Conservation (phyloP, 2,797 vertebrate genomes). For the Sebastes kiyomatsui region DNA sequence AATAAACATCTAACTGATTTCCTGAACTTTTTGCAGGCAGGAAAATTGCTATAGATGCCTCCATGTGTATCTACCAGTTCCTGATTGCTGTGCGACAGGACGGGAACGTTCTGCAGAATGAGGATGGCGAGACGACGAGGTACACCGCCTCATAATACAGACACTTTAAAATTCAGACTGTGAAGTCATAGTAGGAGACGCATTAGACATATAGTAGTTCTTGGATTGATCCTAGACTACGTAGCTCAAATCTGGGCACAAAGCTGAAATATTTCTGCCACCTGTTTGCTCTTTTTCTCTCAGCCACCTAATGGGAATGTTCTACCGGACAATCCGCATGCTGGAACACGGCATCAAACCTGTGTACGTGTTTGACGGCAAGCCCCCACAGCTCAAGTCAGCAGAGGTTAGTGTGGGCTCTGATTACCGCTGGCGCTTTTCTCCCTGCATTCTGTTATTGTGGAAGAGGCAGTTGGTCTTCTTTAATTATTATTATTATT, state of each 20-base stretch:
- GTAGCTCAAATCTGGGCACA: not conserved
- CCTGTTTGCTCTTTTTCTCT: not conserved
- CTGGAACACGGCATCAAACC: conserved; percentile 96
- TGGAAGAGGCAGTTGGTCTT: too few relatives aligned
- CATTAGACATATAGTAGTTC: not conserved
- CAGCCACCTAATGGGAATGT: conserved; percentile 98
- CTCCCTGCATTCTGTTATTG: not conserved
- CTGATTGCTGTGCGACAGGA: conserved; percentile 96
- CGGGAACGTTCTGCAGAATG: conserved; percentile 91
- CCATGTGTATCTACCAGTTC: conserved; percentile 99
- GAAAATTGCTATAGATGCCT: conserved; percentile 97
- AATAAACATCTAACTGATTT: not conserved
- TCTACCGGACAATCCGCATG: conserved; percentile 98
- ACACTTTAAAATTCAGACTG: not conserved
- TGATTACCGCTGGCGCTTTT: not conserved
- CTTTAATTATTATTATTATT: not conserved
- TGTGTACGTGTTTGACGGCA: conserved; percentile 96
- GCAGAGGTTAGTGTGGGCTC: conserved; percentile 84
- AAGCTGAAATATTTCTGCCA: not conserved
- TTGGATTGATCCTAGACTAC: not conserved
- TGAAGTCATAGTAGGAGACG: not conserved
- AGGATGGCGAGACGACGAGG: conserved; percentile 96
- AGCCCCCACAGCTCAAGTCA: conserved; percentile 93
- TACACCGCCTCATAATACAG: conserved; percentile 15
- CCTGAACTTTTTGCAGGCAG: conserved; percentile 77